phyloP scores from a whole-genome alignment of 1,140 invertebrate genomes.

The Vollenhovia emeryi region DNA sequence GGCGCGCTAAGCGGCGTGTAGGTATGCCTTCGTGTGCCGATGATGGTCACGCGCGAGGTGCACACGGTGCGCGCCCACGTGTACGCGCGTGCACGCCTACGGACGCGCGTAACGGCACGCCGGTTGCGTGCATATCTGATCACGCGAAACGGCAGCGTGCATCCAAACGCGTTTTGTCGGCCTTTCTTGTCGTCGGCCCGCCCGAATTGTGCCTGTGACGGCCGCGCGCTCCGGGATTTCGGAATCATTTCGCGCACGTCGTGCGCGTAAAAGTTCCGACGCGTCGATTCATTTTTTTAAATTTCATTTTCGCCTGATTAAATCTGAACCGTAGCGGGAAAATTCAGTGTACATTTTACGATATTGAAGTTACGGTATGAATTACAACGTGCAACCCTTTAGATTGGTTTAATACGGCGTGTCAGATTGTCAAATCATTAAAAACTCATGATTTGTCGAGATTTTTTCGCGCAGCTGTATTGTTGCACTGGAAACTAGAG shows the following conservation, averaged over 20 bases:
- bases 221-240: not conserved
- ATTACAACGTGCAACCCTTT: not conserved
- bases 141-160: conserved; percentile 76
- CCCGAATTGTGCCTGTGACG: not conserved
- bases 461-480: not conserved
- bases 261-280: not conserved
- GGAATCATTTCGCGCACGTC: not conserved
- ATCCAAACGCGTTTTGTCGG: conserved; percentile 70
- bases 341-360: not conserved
- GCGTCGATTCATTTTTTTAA: not conserved
- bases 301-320: not conserved
- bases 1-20: not conserved
- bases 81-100: conserved; percentile 42
- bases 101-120: conserved; percentile 50
- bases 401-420: not conserved
- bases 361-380: not conserved
- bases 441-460: not conserved
- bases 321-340: not conserved
- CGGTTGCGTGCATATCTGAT: conserved; percentile 78
- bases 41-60: conserved; percentile 32
- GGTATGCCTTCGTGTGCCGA: not conserved
- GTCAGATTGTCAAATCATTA: not conserved
- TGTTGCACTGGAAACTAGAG: not conserved
- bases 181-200: not conserved
- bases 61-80: conserved; percentile 10